Conservation (phyloP, 2,888 invertebrate species). For the Onthophagus sagittarius region DNA sequence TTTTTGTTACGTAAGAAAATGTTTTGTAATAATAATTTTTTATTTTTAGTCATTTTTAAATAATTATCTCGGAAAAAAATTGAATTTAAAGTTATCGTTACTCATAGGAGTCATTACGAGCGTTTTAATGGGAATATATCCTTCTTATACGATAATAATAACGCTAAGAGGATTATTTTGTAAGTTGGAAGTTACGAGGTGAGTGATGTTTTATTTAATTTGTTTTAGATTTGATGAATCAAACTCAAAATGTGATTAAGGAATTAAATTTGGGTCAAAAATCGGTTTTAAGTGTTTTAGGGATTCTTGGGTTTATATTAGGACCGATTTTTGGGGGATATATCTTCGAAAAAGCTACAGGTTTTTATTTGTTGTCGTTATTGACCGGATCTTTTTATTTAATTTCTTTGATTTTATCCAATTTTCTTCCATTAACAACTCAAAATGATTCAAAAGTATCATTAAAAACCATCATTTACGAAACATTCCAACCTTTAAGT, state of each 20-base stretch:
- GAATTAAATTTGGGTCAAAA: slow-evolving; percentile 2
- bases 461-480: neutral
- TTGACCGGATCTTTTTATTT: neutral
- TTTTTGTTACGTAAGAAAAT: neutral
- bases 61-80: slow-evolving; percentile 14
- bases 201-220: neutral
- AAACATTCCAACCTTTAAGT: neutral
- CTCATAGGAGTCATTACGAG: slow-evolving; percentile 11
- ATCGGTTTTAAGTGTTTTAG: slow-evolving; percentile 13
- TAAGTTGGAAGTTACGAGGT: neutral
- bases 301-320: slow-evolving; percentile 16
- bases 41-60: slow-evolving; percentile 12
- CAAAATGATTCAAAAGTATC: neutral
- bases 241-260: slow-evolving; percentile 18
- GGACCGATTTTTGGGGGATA: slow-evolving; percentile 20
- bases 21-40: neutral
- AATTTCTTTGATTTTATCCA: neutral
- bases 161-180: slow-evolving; percentile 17
- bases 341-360: slow-evolving; percentile 11
- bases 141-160: slow-evolving; percentile 9
- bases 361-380: slow-evolving; percentile 16
- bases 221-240: slow-evolving; percentile 18
- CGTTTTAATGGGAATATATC: slow-evolving; percentile 7
- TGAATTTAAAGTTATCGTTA: slow-evolving; percentile 4
- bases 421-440: neutral